phyloP scores from a whole-genome alignment of 2,113 vertebrate genomes.

The Fregetta grallaria region DNA sequence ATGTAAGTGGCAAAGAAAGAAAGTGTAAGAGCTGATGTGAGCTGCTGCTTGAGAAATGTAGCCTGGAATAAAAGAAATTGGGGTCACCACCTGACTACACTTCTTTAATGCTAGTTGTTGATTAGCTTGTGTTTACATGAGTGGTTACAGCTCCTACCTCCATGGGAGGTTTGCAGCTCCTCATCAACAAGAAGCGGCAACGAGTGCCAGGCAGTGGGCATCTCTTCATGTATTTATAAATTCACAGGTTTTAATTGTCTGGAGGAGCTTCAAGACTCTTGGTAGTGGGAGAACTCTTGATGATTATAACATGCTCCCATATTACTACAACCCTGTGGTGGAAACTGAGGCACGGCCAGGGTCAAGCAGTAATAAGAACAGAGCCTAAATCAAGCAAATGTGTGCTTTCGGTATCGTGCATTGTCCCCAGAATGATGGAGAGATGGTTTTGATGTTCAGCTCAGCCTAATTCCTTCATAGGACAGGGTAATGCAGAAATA shows the following conservation, averaged over 20 bases:
- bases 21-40: not conserved
- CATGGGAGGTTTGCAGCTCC: not conserved
- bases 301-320: rapidly evolving
- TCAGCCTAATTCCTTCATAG: not conserved
- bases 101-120: not conserved
- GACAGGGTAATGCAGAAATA: not conserved
- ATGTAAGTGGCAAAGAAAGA: not conserved
- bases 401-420: not conserved
- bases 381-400: no score
- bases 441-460: not conserved
- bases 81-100: conserved; percentile 18
- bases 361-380: not conserved
- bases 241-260: not conserved
- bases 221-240: not conserved
- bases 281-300: not conserved
- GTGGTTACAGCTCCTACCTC: not conserved
- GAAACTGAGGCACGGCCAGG: not conserved
- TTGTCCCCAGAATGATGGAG: not conserved
- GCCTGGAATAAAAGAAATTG: conserved; percentile 47
- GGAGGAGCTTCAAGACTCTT: not conserved
- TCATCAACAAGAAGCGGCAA: not conserved
- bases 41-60: conserved; percentile 27
- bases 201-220: not conserved
- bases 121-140: conserved; percentile 30
- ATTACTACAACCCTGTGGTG: rapidly evolving